phyloP scores from a whole-genome alignment of 2,797 vertebrate genomes.

The Argyrosomus regius region DNA sequence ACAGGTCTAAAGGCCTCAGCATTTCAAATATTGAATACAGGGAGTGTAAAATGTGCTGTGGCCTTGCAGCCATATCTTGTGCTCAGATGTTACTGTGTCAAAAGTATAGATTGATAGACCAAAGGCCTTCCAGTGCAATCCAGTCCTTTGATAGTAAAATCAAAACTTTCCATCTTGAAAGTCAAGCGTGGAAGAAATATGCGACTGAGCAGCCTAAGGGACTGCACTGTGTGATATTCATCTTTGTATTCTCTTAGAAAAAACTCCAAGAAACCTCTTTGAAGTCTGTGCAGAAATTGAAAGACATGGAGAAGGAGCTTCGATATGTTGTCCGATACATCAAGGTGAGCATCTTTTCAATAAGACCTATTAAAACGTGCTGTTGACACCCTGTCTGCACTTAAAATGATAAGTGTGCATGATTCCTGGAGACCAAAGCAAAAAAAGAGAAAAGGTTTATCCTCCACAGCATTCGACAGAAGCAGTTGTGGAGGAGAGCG shows the following conservation, averaged over 20 bases:
- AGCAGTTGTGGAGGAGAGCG: conserved; percentile 81
- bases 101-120: conserved; percentile 19
- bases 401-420: not conserved
- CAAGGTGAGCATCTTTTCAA: conserved; percentile 72
- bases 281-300: conserved; percentile 79
- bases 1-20: not conserved
- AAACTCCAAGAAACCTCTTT: conserved; percentile 78
- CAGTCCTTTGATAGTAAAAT: conserved; percentile 38
- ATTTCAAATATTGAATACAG: conserved; percentile 43
- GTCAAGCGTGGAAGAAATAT: conserved; percentile 1
- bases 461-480: conserved; percentile 80
- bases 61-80: conserved; percentile 22
- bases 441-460: not conserved
- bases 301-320: conserved; percentile 83
- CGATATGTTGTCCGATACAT: conserved; percentile 78
- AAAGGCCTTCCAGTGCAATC: conserved; percentile 37
- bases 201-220: not conserved
- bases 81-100: conserved; percentile 30
- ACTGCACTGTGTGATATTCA: conserved; percentile 19
- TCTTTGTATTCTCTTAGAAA: conserved; percentile 75
- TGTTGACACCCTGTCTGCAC: not conserved
- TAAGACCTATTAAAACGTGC: not conserved
- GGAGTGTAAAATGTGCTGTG: not conserved
- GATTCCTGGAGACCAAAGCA: not conserved
- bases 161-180: conserved; percentile 48